Conservation (phyloP, 2,797 vertebrate genomes). For the Discoglossus pictus region DNA sequence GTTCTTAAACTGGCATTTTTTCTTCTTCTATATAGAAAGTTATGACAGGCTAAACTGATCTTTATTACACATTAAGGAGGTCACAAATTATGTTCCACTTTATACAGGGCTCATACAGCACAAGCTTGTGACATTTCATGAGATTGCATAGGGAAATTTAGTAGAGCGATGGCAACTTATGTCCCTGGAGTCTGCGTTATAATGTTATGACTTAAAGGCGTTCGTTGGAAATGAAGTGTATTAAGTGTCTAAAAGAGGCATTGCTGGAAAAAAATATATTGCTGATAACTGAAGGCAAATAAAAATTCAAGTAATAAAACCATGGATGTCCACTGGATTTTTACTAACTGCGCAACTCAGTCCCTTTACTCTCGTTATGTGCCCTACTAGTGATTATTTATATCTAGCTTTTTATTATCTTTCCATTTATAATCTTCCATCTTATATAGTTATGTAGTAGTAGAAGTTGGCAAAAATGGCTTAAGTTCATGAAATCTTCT, state of each 20-base stretch:
- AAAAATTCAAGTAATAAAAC: not conserved
- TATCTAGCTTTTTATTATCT: no score
- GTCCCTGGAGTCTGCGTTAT: not conserved
- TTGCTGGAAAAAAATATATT: not conserved
- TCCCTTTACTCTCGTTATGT: no score
- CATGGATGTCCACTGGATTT: no score
- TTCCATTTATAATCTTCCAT: no score
- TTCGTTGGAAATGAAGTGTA: not conserved
- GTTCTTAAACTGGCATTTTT: conserved; percentile 4
- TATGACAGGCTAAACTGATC: conserved; percentile 16
- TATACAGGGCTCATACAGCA: conserved; percentile 12
- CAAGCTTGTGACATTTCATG: not conserved
- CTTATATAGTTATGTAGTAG: no score
- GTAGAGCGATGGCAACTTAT: not conserved
- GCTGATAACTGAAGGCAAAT: not conserved
- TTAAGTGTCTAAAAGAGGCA: not conserved
- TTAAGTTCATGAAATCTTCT: no score
- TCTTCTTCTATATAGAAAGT: not conserved
- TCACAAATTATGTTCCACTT: conserved; percentile 16
- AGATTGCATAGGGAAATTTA: not conserved
- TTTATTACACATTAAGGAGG: not conserved
- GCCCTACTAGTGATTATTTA: no score
- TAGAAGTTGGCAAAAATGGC: no score
- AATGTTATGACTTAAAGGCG: conserved; percentile 2
- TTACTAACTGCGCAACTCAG: no score